These are phyloP conservation scores for Ommatoiulus sabulosus DNA, from an alignment of 2,888 invertebrate species.

Conservation along the genomic window DNA sequence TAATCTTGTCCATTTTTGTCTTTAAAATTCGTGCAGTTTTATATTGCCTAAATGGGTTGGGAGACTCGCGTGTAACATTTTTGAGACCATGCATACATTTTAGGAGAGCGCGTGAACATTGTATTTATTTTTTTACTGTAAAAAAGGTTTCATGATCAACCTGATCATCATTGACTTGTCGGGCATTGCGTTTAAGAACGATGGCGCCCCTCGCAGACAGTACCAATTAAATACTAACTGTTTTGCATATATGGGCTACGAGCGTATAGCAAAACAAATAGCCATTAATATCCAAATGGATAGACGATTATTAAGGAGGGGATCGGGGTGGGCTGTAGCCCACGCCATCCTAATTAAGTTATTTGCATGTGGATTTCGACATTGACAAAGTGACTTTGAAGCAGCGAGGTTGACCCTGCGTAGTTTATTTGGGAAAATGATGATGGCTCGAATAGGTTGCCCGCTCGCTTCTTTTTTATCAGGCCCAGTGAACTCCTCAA, in stretches of 20 bases:
- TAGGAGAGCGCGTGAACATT: background rate
- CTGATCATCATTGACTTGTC: background rate
- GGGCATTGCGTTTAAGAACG: background rate
- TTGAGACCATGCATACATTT: background rate
- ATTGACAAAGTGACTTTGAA: conserved; percentile 25
- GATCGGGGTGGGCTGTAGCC: background rate
- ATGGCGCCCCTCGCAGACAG: background rate
- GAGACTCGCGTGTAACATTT: too few species aligned
- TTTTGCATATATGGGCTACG: background rate
- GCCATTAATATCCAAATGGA: conserved; percentile 28
- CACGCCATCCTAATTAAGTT: conserved; percentile 48
- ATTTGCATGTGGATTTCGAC: conserved; percentile 46
- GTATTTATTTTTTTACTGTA: background rate
- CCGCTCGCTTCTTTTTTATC: conserved; percentile 5
- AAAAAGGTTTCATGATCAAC: background rate
- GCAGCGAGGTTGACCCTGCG: conserved; percentile 25
- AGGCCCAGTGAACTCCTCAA: background rate
- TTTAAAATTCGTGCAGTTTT: too few species aligned
- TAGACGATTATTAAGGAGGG: conserved; percentile 24
- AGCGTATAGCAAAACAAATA: conserved; percentile 14
- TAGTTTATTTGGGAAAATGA: conserved; percentile 17
- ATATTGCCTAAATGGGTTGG: too few species aligned
- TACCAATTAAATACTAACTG: conserved; percentile 3
- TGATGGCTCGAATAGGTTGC: conserved; percentile 29
- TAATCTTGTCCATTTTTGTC: too few species aligned